Percentiles rank a stretch among this genome's conserved stretches.
These are phyloP conservation scores for Rhinella marina DNA, from an alignment of 2,797 vertebrate genomes.

Conservation along the genomic window DNA sequence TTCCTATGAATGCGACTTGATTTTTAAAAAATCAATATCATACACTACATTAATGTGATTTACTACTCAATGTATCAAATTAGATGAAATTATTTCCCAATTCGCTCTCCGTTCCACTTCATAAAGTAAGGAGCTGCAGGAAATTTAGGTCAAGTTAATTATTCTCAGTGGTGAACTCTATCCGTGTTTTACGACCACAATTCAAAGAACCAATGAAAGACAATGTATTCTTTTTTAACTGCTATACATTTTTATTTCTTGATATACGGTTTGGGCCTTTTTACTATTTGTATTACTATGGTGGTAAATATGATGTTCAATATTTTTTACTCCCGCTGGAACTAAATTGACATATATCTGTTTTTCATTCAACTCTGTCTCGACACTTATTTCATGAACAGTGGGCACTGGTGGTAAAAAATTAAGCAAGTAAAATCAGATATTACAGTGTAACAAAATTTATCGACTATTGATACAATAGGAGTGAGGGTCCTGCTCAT, in stretches of 20 bases:
- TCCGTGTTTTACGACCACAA: neutral
- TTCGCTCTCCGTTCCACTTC: conserved; percentile 24
- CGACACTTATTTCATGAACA: neutral
- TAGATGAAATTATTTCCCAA: conserved; percentile 13
- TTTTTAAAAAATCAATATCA: conserved; percentile 28
- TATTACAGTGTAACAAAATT: too few species aligned
- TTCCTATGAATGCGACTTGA: neutral
- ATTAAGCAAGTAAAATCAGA: too few species aligned
- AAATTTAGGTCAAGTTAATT: conserved; percentile 11
- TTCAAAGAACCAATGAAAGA: neutral
- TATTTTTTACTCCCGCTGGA: neutral
- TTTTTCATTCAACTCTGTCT: neutral
- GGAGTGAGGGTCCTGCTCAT: too few species aligned
- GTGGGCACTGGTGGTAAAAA: too few species aligned
- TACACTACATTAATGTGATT: conserved; percentile 21
- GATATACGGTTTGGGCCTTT: neutral
- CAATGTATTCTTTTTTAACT: neutral
- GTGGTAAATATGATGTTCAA: neutral
- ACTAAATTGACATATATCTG: neutral
- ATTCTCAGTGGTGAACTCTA: neutral
- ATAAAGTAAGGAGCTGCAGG: conserved; percentile 5
- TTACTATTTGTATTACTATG: neutral
- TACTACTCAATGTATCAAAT: conserved; percentile 30
- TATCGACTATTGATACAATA: too few species aligned
- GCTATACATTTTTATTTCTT: neutral